These are phyloP conservation scores for Geotrypetes seraphini DNA, from an alignment of 2,797 vertebrate genomes.

Conservation along the genomic window DNA sequence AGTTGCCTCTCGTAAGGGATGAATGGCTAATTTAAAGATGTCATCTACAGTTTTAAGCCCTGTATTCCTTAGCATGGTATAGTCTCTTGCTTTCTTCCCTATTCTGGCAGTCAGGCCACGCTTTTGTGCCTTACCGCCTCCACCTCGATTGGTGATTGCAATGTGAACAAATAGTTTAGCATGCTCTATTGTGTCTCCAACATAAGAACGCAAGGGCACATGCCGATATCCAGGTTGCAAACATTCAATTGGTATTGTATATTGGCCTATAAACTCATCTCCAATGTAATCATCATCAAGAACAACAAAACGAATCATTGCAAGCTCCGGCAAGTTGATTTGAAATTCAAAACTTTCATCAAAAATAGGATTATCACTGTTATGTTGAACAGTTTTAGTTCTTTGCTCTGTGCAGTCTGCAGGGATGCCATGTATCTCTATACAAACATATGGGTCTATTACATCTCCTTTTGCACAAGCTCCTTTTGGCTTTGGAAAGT, in stretches of 20 bases:
- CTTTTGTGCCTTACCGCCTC: slow-evolving; percentile 80
- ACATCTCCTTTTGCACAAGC: slow-evolving; percentile 94
- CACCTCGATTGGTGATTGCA: slow-evolving; percentile 82
- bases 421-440: slow-evolving; percentile 92
- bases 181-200: slow-evolving; percentile 80
- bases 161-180: slow-evolving; percentile 88
- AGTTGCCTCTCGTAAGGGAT: slow-evolving; percentile 76
- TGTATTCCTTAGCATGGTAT: slow-evolving; percentile 78
- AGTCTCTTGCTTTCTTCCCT: slow-evolving; percentile 78
- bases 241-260: slow-evolving; percentile 85
- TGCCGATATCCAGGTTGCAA: slow-evolving; percentile 89
- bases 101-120: slow-evolving; percentile 80
- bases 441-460: slow-evolving; percentile 91
- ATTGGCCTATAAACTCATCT: slow-evolving; percentile 95
- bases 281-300: slow-evolving; percentile 96
- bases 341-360: slow-evolving; percentile 97
- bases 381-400: slow-evolving; percentile 91
- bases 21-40: slow-evolving; percentile 71
- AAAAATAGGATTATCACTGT: slow-evolving; percentile 91
- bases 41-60: slow-evolving; percentile 86
- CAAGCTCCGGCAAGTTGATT: slow-evolving; percentile 89
- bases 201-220: slow-evolving; percentile 77
- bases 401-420: slow-evolving; percentile 89
- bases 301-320: slow-evolving; percentile 88
- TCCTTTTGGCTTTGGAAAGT: slow-evolving; percentile 92